Percentiles rank a stretch among this genome's conserved stretches.
phyloP scores from a whole-genome alignment of 2,113 vertebrate species.

The Phrynosoma blainvillii region DNA sequence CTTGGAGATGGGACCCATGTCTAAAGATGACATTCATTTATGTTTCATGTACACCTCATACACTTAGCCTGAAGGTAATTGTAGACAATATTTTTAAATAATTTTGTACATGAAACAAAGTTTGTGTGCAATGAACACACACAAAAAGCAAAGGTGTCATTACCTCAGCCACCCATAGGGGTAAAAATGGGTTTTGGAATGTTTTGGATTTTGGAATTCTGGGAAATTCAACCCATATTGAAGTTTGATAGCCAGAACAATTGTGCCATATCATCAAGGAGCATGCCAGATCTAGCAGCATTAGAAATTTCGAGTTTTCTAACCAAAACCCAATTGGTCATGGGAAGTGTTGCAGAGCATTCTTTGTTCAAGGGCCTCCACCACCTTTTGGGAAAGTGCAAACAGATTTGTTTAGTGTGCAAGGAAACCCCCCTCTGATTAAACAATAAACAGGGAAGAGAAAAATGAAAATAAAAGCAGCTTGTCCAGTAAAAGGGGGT shows the following conservation, averaged over 20 bases:
- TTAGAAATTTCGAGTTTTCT: not conserved
- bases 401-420: not conserved
- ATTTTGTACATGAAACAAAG: too few species aligned
- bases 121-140: too few species aligned
- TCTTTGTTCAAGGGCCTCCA: not conserved
- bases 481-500: not conserved
- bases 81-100: too few species aligned
- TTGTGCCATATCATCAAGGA: not conserved
- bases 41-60: too few species aligned
- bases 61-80: too few species aligned
- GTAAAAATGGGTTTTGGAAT: too few species aligned
- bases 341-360: not conserved
- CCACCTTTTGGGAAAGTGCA: constrained; percentile 11
- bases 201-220: too few species aligned
- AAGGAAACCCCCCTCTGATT: not conserved
- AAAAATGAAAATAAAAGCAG: constrained; percentile 26
- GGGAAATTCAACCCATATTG: not conserved
- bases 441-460: not conserved
- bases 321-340: not conserved
- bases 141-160: too few species aligned
- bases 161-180: too few species aligned
- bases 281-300: not conserved
- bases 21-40: too few species aligned
- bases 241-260: not conserved
- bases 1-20: too few species aligned